Conservation (phyloP, 2,888 invertebrate genomes). For the Chrysolina oricalcia region DNA sequence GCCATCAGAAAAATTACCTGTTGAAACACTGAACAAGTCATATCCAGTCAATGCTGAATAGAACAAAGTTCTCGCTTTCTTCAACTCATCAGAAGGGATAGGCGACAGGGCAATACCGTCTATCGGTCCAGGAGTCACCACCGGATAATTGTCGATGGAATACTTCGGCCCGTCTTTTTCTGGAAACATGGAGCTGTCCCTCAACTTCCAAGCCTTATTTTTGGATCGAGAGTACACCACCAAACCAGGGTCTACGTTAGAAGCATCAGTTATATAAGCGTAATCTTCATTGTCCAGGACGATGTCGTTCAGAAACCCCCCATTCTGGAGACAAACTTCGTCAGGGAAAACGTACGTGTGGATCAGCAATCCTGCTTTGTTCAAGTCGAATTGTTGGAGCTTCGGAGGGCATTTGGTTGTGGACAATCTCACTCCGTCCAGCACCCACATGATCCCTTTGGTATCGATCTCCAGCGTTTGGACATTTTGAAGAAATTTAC, state of each 20-base stretch:
- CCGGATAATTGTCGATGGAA: slow-evolving; percentile 72
- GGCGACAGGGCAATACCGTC: slow-evolving; percentile 84
- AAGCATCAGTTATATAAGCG: slow-evolving; percentile 83
- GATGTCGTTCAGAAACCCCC: slow-evolving; percentile 80
- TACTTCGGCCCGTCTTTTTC: slow-evolving; percentile 76
- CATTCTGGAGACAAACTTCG: slow-evolving; percentile 74
- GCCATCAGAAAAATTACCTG: slow-evolving; percentile 70
- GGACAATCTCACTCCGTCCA: slow-evolving; percentile 80
- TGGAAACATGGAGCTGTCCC: slow-evolving; percentile 80
- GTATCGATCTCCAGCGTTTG: slow-evolving; percentile 84
- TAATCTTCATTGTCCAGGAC: slow-evolving; percentile 81
- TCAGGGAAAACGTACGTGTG: too few species aligned
- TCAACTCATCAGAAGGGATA: slow-evolving; percentile 8
- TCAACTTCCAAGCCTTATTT: slow-evolving; percentile 81
- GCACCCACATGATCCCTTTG: slow-evolving; percentile 80
- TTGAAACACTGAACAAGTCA: slow-evolving; percentile 77
- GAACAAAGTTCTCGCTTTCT: slow-evolving; percentile 59
- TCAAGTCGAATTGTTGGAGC: slow-evolving; percentile 79
- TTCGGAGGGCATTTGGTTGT: slow-evolving; percentile 79
- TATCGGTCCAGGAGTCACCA: slow-evolving; percentile 76
- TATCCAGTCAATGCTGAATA: slow-evolving; percentile 63
- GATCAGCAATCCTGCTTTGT: slow-evolving; percentile 74
- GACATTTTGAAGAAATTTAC: slow-evolving; percentile 81
- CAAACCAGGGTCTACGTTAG: slow-evolving; percentile 79
- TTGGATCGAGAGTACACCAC: slow-evolving; percentile 80